phyloP scores from a whole-genome alignment of 2,797 vertebrate genomes.

The Myioborus melanocephalus region DNA sequence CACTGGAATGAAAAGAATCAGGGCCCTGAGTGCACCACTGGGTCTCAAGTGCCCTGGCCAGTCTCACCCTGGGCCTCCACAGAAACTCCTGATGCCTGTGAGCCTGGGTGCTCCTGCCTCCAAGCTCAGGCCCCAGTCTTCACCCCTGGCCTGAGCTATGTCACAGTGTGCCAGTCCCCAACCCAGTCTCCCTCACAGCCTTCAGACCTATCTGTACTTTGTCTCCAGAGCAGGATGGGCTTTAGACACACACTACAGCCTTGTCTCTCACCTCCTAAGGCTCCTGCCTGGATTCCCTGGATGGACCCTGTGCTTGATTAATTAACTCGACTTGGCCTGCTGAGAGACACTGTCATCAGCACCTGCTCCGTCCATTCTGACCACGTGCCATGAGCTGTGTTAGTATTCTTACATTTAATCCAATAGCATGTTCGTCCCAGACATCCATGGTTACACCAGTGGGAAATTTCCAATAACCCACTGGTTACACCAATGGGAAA shows the following conservation, averaged over 20 bases:
- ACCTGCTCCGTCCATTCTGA: neutral
- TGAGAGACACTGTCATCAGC: neutral
- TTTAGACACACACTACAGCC: neutral
- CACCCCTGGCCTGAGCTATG: neutral
- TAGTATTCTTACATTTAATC: neutral
- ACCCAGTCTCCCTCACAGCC: neutral
- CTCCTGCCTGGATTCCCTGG: neutral
- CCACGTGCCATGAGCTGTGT: neutral
- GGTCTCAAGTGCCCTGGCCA: neutral
- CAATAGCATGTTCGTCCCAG: neutral
- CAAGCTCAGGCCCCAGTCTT: neutral
- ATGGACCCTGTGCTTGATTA: neutral
- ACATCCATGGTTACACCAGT: neutral
- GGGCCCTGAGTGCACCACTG: neutral
- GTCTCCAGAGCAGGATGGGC: neutral
- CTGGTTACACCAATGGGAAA: neutral
- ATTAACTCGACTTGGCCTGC: neutral
- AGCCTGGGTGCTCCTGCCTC: neutral
- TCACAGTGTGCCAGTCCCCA: neutral
- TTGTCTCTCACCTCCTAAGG: neutral
- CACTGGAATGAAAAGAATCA: neutral
- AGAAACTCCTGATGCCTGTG: accelerated
- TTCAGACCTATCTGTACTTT: neutral
- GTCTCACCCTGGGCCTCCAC: neutral
- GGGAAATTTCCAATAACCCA: neutral